phyloP scores from a whole-genome alignment of 2,888 invertebrate species.

The Eristalis arbustorum region DNA sequence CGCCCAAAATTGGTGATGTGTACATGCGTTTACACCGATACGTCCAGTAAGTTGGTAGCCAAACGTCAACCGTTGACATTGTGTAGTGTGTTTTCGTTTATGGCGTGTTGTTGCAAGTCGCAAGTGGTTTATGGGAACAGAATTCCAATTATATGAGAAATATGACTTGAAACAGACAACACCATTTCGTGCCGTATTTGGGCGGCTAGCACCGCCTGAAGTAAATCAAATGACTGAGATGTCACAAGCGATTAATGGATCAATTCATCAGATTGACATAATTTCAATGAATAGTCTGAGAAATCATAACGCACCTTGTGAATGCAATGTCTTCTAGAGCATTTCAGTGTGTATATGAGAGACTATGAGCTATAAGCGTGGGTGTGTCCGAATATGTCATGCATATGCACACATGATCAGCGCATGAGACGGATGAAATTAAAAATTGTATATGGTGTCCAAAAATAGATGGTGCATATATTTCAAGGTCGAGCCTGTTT shows the following conservation, averaged over 20 bases:
- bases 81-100: conserved; percentile 2
- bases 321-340: neutral
- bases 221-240: conserved; percentile 16
- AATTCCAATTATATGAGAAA: conserved; percentile 45
- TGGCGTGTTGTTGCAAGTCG: conserved; percentile 13
- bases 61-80: conserved; percentile 15
- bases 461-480: neutral
- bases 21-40: conserved; percentile 35
- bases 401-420: neutral
- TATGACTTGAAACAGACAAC: conserved; percentile 48
- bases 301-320: neutral
- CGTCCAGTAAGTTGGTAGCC: conserved; percentile 2
- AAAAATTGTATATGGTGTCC: neutral
- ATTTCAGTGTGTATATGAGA: neutral
- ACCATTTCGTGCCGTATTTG: conserved; percentile 39
- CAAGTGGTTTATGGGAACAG: conserved; percentile 16
- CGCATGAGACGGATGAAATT: neutral
- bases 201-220: neutral
- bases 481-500: neutral
- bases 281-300: neutral
- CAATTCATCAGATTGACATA: conserved; percentile 8
- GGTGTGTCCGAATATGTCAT: neutral
- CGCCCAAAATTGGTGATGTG: conserved; percentile 31
- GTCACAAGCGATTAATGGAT: conserved; percentile 15
- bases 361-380: neutral